Evolutionary conservation across 1,140 invertebrate species (phyloP).

Genomic region (Brachionus paranguensis): DNA sequence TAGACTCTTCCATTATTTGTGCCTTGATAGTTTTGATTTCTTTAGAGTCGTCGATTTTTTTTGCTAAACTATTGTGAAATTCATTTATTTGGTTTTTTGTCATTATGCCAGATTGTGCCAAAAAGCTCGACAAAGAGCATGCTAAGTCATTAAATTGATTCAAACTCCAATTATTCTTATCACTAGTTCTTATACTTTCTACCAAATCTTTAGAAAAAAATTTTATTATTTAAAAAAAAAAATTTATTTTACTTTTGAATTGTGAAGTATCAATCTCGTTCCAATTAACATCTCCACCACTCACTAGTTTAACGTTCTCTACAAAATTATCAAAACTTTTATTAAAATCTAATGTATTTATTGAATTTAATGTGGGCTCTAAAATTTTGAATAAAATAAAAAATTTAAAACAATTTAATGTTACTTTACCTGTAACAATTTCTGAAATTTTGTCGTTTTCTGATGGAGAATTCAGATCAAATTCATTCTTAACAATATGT

Average conservation of each 20-base stretch:
- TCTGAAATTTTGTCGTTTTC: not conserved
- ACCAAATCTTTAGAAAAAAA: conserved; percentile 46
- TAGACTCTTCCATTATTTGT: conserved; percentile 6
- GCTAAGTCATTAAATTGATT: conserved; percentile 53
- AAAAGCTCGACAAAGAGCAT: conserved; percentile 52
- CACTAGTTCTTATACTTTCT: conserved; percentile 51
- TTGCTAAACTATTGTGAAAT: not conserved
- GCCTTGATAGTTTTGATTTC: not conserved
- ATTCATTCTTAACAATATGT: not conserved
- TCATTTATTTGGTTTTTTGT: not conserved
- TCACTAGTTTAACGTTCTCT: conserved; percentile 41
- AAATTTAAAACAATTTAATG: no score
- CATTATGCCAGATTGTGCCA: conserved; percentile 46
- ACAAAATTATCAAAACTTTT: conserved; percentile 41
- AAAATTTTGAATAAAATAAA: not conserved
- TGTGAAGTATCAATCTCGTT: conserved; percentile 40
- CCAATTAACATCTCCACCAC: conserved; percentile 40
- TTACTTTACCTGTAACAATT: not conserved
- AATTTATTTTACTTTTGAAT: conserved; percentile 8
- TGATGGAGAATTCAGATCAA: not conserved
- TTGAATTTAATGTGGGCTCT: conserved; percentile 20
- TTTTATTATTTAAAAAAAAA: not conserved
- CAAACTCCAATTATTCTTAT: conserved; percentile 48
- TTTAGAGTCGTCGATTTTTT: not conserved
- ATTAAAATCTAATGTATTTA: conserved; percentile 38